Evolutionary conservation across 2,113 vertebrate genomes (phyloP).

Genomic region (Trematomus loennbergii): DNA sequence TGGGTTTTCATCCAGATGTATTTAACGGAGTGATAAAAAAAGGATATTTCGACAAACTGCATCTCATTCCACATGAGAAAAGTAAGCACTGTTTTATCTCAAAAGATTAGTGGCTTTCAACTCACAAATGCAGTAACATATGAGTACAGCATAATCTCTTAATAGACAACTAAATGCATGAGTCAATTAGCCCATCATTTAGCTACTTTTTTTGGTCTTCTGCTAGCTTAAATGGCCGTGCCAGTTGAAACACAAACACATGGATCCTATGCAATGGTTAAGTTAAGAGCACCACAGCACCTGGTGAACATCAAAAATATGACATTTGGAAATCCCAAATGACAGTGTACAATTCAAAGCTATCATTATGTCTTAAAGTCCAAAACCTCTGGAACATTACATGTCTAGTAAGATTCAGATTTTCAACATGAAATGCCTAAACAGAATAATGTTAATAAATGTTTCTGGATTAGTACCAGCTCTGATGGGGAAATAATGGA

Average conservation of each 20-base stretch:
- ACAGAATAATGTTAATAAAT: too few relatives aligned
- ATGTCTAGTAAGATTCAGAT: too few relatives aligned
- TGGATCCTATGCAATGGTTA: not conserved
- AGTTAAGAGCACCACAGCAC: too few relatives aligned
- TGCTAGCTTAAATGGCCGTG: not conserved
- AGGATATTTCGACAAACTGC: constrained; percentile 6
- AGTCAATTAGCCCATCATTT: not conserved
- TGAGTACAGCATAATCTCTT: not conserved
- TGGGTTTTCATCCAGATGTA: constrained; percentile 6
- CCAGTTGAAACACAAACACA: not conserved
- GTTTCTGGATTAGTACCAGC: not conserved
- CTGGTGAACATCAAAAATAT: too few relatives aligned
- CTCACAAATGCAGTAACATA: not conserved
- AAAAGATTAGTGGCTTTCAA: not conserved
- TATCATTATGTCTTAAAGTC: too few relatives aligned
- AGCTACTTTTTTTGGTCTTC: not conserved
- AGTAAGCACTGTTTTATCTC: not conserved
- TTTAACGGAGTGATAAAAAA: not conserved
- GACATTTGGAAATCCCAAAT: too few relatives aligned
- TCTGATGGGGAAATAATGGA: not conserved
- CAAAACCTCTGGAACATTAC: too few relatives aligned
- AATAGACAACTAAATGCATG: not conserved
- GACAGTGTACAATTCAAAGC: too few relatives aligned
- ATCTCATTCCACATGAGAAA: not conserved
- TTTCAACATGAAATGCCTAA: too few relatives aligned